These are phyloP conservation scores for Pycnomerus fuliginosus DNA, from an alignment of 2,888 invertebrate species.

Conservation along the genomic window DNA sequence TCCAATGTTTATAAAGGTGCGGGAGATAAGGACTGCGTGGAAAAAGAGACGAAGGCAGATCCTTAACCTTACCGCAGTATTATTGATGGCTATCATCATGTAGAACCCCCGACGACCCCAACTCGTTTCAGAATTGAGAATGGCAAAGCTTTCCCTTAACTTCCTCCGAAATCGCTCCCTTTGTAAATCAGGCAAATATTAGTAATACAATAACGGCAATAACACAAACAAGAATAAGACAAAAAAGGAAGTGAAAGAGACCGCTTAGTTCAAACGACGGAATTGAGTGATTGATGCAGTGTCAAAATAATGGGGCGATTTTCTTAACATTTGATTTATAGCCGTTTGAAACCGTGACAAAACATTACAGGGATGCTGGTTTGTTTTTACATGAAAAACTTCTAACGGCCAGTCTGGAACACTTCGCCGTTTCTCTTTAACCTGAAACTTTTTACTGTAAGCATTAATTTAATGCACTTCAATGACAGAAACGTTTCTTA, in stretches of 20 bases:
- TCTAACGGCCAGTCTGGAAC: conserved; percentile 14
- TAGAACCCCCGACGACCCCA: conserved; percentile 6
- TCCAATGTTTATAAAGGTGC: no score
- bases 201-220: conserved; percentile 7
- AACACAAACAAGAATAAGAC: conserved; percentile 3
- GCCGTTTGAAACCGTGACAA: conserved; percentile 19
- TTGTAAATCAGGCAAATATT: no score
- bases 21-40: no score
- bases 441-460: conserved; percentile 1
- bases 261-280: no score
- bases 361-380: conserved; percentile 15
- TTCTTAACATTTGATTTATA: conserved; percentile 25
- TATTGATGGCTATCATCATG: conserved; percentile 20
- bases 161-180: conserved; percentile 7
- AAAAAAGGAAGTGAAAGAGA: no score
- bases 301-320: conserved; percentile 32
- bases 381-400: conserved; percentile 15
- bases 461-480: neutral
- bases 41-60: no score
- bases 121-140: conserved; percentile 11
- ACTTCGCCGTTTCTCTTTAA: conserved; percentile 12
- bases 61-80: no score
- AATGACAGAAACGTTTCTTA: no score
- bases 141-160: conserved; percentile 9
- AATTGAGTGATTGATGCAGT: conserved; percentile 30